Evolutionary conservation across 2,797 vertebrate species (phyloP), one percentile per base, ranked within the genome.

Genomic region (Lagodon rhomboides): DNA sequence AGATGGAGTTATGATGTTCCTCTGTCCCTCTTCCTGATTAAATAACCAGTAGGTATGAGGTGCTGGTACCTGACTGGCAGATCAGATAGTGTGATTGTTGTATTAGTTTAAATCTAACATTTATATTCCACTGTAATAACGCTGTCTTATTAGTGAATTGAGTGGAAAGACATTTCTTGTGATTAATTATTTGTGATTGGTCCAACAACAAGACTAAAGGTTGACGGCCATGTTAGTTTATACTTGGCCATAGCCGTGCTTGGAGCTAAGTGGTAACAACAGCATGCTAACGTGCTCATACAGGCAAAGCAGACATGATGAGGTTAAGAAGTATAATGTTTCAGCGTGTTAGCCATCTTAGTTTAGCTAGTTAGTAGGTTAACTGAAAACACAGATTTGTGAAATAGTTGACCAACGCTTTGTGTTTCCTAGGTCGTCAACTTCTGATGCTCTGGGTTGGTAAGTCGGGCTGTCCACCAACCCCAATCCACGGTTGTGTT

Each of bases 1-100:
- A 47, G 75, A 67, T 72, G 77, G 66, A 79, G 67, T 58, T 17
- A 4, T 77, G 70, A 69, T 63, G 51, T 72, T 50, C 30, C 38
- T 38, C 38, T 1, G 38, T 10, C 10, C 10, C 54, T 64, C 55
- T 69, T 72, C 12, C 55, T 18, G 7, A 63, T 38, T 20, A 50
- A 65, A 70, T 20, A 18, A 11, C 18, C 17, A 4, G 27, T 38
- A 54, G 17, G 13, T 13, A 17, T 3, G 5, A 64, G 50, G 25
- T 5, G n/a, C 20, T 49, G 60, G 11, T 13, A 41, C 18, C 20
- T 46, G 58, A 70, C 59, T n/a, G 34, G 49, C 50, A n/a, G 25
- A 30, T 55, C 20, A 38, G 25, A 23, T 16, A 15, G 12, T 41
- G 12, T 23, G 22, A 59, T 27, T n/a, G 38, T 27, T 54, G n/a